phyloP scores from a whole-genome alignment of 2,888 invertebrate species.

The Odontocolon sp. region DNA sequence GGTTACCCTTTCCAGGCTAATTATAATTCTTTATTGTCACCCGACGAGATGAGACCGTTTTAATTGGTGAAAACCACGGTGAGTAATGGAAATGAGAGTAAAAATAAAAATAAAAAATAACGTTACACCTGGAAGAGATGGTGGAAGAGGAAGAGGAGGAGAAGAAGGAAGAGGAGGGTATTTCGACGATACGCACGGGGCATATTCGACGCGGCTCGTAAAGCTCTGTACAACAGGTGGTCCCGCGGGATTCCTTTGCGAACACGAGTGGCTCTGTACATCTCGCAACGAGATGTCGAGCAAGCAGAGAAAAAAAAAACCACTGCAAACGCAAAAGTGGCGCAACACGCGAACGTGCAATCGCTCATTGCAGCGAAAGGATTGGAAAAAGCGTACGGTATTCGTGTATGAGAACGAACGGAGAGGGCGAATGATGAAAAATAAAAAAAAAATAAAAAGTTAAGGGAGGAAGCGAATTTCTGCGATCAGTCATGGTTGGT shows the following conservation, averaged over 20 bases:
- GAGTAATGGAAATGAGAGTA: not conserved
- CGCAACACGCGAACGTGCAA: slow-evolving; percentile 10
- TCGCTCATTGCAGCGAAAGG: slow-evolving; percentile 32
- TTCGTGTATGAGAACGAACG: slow-evolving; percentile 24
- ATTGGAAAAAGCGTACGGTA: too few species aligned
- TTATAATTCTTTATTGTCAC: slow-evolving; percentile 53
- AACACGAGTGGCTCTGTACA: slow-evolving; percentile 54
- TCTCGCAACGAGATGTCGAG: slow-evolving; percentile 27
- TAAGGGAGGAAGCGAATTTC: slow-evolving; percentile 60
- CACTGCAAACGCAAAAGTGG: slow-evolving; percentile 31
- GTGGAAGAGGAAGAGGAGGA: not conserved
- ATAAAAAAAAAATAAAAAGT: slow-evolving; percentile 1
- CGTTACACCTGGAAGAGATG: too few species aligned
- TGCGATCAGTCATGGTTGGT: slow-evolving; percentile 66
- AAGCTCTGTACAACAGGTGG: slow-evolving; percentile 61
- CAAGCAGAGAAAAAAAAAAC: slow-evolving; percentile 7
- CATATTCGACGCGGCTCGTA: slow-evolving; percentile 33
- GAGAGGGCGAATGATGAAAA: slow-evolving; percentile 2
- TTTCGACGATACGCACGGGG: slow-evolving; percentile 36
- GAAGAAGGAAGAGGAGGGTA: not conserved
- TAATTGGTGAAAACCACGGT: slow-evolving; percentile 32
- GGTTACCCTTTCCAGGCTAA: slow-evolving; percentile 38
- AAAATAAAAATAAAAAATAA: slow-evolving; percentile 3
- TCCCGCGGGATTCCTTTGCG: slow-evolving; percentile 46
- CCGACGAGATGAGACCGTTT: slow-evolving; percentile 17